Base-by-base conservation (phyloP, 1,140 invertebrate species). In the Drepana arcuata region DNA sequence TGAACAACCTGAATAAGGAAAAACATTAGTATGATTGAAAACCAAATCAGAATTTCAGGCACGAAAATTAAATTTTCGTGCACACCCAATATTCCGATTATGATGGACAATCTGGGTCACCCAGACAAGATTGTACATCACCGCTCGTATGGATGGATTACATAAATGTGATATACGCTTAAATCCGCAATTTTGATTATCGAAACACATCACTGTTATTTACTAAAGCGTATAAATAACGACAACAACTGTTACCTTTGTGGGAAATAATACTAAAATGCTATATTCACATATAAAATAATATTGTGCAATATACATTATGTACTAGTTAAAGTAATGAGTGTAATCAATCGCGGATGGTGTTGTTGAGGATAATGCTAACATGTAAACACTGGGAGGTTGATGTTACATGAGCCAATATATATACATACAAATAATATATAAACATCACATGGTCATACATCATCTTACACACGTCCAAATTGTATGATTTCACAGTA, bases 1-100 rank as follows among this genome's bases (percentile, higher is more conserved):
- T 18, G 36, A 30, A 14, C 48, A 47, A 62, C 62, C 62, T 66
- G 62, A 66, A n/a, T 54, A 65, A 56, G 43, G 41, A 50, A 49
- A 66, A 53, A 53, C 13, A 48, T 36, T 53, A 36, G 41, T 53
- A 42, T 40, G 34, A 34, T 21, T 32, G 33, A 9, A 24, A 43
- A 31, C 2, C 14, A 31, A 41, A 55, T 16, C 42, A 44, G 38
- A 53, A 48, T 50, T 44, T 47, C 41, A 41, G 34, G 36, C 6
- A 24, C 39, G n/a, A 14, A 13, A 16, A 14, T 37, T 32, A 23
- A 21, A 24, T 18, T 7, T 34, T 16, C 14, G 28, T 35, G 18
- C 14, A 41, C 28, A 23, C 44, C 44, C 44, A 53, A 48, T 31
- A 53, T 36, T 48, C 32, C 30, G 35, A 42, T 38, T 41, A 25